Conservation (phyloP, 2,888 invertebrate species). For the Corbicula japonica region DNA sequence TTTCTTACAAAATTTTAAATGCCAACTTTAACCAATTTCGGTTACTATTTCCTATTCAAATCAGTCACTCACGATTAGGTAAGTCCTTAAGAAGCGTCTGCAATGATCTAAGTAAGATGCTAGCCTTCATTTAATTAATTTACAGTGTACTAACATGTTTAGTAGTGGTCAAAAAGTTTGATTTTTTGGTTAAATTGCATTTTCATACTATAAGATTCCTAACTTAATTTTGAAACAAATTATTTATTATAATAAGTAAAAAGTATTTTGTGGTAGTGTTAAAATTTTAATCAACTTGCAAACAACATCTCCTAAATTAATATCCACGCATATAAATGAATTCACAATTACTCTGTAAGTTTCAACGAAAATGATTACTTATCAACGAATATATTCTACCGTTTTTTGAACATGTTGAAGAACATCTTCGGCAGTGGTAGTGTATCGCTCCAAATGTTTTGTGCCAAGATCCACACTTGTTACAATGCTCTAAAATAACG, state of each 20-base stretch:
- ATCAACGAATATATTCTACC: not conserved
- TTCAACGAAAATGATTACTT: not conserved
- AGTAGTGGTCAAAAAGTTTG: too few relatives aligned
- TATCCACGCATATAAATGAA: not conserved
- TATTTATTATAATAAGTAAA: not conserved
- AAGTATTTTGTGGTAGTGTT: not conserved
- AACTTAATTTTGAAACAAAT: not conserved
- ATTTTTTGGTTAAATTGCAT: too few relatives aligned
- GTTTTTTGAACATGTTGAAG: conserved; percentile 24
- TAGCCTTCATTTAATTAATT: too few relatives aligned
- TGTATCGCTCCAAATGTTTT: conserved; percentile 5
- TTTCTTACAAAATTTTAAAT: too few relatives aligned
- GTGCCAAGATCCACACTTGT: conserved; percentile 14
- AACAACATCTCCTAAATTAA: not conserved
- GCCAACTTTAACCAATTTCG: too few relatives aligned
- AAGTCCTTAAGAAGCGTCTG: too few relatives aligned
- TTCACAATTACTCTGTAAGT: not conserved
- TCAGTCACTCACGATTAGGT: too few relatives aligned
- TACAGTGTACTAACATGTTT: too few relatives aligned
- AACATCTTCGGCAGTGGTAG: conserved; percentile 4
- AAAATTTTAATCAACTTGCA: not conserved
- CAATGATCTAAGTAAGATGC: too few relatives aligned
- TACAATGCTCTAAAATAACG: conserved; percentile 20
- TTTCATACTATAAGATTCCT: not conserved
- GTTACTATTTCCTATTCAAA: too few relatives aligned